Base-by-base conservation (phyloP, 2,888 invertebrate genomes). In the Drosophila anomelani region DNA sequence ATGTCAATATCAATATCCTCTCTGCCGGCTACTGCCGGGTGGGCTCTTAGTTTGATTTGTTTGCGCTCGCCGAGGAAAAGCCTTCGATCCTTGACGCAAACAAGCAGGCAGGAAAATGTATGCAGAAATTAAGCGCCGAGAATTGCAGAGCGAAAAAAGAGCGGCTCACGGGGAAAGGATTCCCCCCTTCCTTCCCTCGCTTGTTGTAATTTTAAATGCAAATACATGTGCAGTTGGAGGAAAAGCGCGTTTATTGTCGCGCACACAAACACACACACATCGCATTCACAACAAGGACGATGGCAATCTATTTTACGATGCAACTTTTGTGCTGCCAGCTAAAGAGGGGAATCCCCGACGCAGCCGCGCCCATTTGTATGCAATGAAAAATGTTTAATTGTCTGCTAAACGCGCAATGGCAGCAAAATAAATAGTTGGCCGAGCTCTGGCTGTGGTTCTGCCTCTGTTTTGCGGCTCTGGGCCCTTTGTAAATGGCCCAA, bases 331-430 rank as follows among this genome's bases (percentile, higher is more conserved):
- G 23, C 39, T 7, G 54, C 63, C 34, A 9, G 29, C 29, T 29
- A 36, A 13, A 2, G 23, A 4, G 47, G 38, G 66, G 53, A 54
- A 36, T 63, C 32, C 44, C 44, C 36, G 15, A 44, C n/a, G 23
- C 44, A 23, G 51, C 36, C 20, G 61, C 57, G 41, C 38, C 74
- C 72, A 78, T 84, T 88, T 81, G 86, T 81, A 75, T 85, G 85
- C 79, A 76, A 86, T 81, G 81, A 83, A 88, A 85, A 85, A 84
- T 88, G 84, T 79, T 85, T 81, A 85, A 85, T 88, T 85, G 85
- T 80, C 88, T 80, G 85, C 86, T 85, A 81, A 85, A 80, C 86
- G 86, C 77, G 80, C 39, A 83, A 82, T 81, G 79, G 75, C 79
- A 60, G 49, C 60, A 23, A 75, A 80, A 73, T 72, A 84, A 84